Base-by-base conservation (phyloP, 2,113 vertebrate species). In the Cromileptes altivelis region DNA sequence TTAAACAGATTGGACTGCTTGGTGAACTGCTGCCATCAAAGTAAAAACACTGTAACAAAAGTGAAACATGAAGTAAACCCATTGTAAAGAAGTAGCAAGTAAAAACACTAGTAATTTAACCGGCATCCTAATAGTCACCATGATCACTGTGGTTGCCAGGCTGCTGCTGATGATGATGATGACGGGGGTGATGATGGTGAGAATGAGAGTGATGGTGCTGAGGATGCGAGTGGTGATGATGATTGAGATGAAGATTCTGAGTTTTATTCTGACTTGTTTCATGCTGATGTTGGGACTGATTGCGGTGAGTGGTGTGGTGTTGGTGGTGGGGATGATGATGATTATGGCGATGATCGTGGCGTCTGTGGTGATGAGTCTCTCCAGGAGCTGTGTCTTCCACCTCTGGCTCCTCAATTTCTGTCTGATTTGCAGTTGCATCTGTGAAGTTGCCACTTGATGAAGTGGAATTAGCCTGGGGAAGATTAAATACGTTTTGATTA, bases 401-500 rank as follows among this genome's bases (percentile, higher is more conserved):
- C 3, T 75, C 58, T 42, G 21, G 9, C 27, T 21, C 7, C 2
- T 71, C 50, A 6, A 42, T 13, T 13, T 60, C 50, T n/a, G 6
- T 0, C 15, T 67, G 47, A 19, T 19, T 15, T 40, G 84, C 15
- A 4, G 58, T 62, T 10, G 57, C 37, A n/a, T 60, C 6, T 37
- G 6, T 37, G 33, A 37, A 17, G 52, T 15, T 71, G 70, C 1
- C 13, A 8, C 42, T 71, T 23, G 69, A 65, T 13, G 21, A 56
- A 18, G 82, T 80, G 14, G 18, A 76, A 61, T 84, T 81, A 19
- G 55, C 40, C 92, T 91, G 84, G 14, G 18, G 62, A 81, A 45
- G 7, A 74, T 17, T 23, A 63, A 40, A 77, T 4, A 33, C 1
- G 0, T 37, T 27, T 21, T 12, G 25, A 33, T 30, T 3, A 19